Conservation (phyloP, 1,140 invertebrate species). For the Cephus cinctus region DNA sequence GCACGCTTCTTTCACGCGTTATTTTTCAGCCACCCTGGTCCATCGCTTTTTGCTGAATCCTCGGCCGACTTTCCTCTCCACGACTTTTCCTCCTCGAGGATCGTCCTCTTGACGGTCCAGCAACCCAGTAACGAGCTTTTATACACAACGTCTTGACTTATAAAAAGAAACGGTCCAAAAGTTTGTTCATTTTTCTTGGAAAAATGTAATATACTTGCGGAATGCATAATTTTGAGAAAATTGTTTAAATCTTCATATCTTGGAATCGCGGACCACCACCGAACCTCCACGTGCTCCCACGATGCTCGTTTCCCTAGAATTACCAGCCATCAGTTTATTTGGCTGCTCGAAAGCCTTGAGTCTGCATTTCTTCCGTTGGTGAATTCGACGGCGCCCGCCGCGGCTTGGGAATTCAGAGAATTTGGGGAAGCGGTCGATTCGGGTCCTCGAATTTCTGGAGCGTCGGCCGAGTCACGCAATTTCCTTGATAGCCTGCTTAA, state of each 20-base stretch:
- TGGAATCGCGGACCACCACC: too few species aligned
- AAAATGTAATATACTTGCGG: conserved; percentile 40
- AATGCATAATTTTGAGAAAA: conserved; percentile 48
- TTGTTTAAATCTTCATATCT: too few species aligned
- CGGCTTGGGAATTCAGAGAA: neutral
- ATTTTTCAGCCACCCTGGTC: conserved; percentile 26
- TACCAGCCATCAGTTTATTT: too few species aligned
- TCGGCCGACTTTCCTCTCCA: conserved; percentile 18
- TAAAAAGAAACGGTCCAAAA: conserved; percentile 21
- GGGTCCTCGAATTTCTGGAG: conserved; percentile 14
- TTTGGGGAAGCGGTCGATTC: neutral
- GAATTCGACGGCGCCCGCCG: conserved; percentile 22
- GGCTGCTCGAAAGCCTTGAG: conserved; percentile 36
- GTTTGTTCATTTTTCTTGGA: conserved; percentile 31
- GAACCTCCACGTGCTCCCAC: too few species aligned
- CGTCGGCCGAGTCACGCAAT: conserved; percentile 26
- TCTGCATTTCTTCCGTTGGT: too few species aligned
- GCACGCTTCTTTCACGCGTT: conserved; percentile 20
- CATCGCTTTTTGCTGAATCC: conserved; percentile 15
- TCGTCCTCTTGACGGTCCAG: conserved; percentile 20
- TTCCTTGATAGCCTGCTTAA: conserved; percentile 44
- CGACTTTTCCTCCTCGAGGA: conserved; percentile 18
- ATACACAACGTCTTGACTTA: too few species aligned
- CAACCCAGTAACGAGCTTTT: conserved; percentile 1
- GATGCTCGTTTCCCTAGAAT: too few species aligned